Evolutionary conservation across 23 tunicate genomes (phyloP).

Genomic region (Botrylloides violaceus): DNA sequence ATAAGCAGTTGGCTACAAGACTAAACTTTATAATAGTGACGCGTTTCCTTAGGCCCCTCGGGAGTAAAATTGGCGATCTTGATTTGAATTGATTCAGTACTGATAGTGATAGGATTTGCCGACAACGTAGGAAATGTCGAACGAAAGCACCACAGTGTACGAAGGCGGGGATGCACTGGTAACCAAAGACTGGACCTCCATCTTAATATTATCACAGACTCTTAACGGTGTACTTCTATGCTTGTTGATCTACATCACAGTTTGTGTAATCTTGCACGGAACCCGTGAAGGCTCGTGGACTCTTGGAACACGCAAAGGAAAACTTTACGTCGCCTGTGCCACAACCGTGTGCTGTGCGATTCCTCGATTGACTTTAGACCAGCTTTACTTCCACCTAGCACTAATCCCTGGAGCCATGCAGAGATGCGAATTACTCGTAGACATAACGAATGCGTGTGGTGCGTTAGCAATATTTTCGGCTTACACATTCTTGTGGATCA

Average conservation of each 20-base stretch:
- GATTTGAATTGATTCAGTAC: too few relatives aligned
- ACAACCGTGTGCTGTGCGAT: neutral
- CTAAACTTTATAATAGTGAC: too few relatives aligned
- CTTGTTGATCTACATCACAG: neutral
- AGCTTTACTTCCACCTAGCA: neutral
- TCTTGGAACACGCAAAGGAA: neutral
- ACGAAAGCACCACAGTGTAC: too few relatives aligned
- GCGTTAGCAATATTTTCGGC: neutral
- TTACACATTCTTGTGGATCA: constrained; percentile 1
- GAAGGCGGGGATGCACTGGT: too few relatives aligned
- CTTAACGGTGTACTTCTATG: neutral
- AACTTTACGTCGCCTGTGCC: neutral
- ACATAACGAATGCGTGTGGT: neutral
- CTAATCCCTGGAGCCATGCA: neutral
- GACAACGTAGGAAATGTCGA: too few relatives aligned
- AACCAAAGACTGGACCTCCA: too few relatives aligned
- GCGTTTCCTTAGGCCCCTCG: too few relatives aligned
- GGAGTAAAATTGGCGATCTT: too few relatives aligned
- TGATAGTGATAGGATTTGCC: too few relatives aligned
- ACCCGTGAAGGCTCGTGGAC: neutral
- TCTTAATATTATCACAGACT: too few relatives aligned
- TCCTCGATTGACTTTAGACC: neutral
- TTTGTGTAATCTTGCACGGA: neutral
- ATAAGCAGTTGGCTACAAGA: too few relatives aligned
- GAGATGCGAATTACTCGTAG: neutral